These are phyloP conservation scores for Scolopax mira DNA, from an alignment of 2,113 vertebrate species.

Conservation along the genomic window DNA sequence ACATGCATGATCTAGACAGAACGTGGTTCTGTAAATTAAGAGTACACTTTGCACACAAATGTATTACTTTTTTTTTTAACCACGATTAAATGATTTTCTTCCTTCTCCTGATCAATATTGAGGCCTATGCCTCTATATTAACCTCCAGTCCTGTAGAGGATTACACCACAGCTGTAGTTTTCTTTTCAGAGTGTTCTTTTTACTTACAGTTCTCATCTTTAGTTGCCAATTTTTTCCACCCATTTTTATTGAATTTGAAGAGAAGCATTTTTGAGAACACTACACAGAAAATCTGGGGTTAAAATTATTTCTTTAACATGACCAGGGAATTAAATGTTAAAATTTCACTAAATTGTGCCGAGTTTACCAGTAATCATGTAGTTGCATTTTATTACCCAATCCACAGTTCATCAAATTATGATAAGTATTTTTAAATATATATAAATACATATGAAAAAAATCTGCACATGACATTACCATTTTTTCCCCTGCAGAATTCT, in stretches of 20 bases:
- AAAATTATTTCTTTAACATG: background rate
- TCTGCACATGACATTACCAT: background rate
- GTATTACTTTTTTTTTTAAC: background rate
- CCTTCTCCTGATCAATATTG: background rate
- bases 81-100: background rate
- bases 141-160: background rate
- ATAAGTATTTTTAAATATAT: background rate
- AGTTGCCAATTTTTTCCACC: background rate
- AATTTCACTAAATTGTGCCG: slow-evolving; percentile 8
- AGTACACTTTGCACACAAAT: background rate
- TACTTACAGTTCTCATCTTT: background rate
- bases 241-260: slow-evolving; percentile 35
- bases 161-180: background rate
- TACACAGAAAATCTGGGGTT: background rate
- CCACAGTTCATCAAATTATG: slow-evolving; percentile 33
- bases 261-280: background rate
- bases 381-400: slow-evolving; percentile 43
- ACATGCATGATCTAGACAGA: too few species aligned
- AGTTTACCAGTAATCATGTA: background rate
- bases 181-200: background rate
- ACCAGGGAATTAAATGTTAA: slow-evolving; percentile 28
- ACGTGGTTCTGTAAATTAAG: background rate
- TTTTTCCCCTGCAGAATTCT: background rate
- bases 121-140: background rate
- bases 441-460: background rate